Percentiles rank a stretch among this genome's conserved stretches.
Evolutionary conservation across 2,113 vertebrate genomes (phyloP).

Genomic region (Melanostigma gelatinosum): DNA sequence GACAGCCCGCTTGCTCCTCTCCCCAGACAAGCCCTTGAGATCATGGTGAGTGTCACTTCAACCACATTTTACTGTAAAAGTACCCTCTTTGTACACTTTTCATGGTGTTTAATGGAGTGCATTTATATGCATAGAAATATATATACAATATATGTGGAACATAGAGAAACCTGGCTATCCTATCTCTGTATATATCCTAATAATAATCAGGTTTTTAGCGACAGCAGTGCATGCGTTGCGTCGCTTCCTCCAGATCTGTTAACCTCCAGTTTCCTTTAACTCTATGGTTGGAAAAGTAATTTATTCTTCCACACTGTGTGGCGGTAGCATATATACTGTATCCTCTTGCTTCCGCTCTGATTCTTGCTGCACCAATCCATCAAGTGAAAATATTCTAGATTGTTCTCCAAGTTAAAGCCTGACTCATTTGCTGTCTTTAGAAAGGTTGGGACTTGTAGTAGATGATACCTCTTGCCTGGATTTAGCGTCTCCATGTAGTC

Average conservation of each 20-base stretch:
- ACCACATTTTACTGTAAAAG: neutral
- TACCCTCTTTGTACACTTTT: neutral
- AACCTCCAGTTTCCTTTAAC: neutral
- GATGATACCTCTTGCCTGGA: neutral
- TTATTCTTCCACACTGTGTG: neutral
- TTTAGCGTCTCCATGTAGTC: neutral
- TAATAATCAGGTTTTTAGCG: neutral
- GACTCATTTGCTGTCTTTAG: neutral
- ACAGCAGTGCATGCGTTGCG: neutral
- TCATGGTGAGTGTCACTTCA: constrained; percentile 86
- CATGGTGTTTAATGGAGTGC: too few relatives aligned
- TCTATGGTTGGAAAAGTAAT: neutral
- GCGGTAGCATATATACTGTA: neutral
- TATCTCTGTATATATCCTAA: neutral
- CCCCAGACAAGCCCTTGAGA: constrained; percentile 93
- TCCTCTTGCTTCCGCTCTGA: neutral
- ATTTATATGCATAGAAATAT: neutral
- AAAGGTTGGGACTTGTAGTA: neutral
- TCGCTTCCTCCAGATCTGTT: neutral
- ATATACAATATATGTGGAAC: neutral
- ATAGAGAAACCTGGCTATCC: neutral
- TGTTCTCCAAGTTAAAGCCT: neutral
- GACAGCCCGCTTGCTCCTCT: constrained; percentile 90
- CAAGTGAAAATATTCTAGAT: neutral
- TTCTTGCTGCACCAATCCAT: neutral